Conservation (phyloP, 2,888 invertebrate genomes). For the Drosophila robusta region DNA sequence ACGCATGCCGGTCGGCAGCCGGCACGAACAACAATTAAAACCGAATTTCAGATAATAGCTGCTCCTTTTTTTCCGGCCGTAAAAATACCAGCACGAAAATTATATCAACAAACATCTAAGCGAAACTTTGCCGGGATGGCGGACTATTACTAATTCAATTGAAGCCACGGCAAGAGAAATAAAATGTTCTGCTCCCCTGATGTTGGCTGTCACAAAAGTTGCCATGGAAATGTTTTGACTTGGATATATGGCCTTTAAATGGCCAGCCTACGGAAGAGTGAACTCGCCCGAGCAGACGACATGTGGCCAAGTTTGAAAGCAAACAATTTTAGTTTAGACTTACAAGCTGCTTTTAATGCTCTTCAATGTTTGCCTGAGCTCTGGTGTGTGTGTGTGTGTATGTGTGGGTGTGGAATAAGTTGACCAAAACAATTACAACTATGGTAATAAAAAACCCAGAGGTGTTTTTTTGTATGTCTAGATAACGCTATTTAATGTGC, state of each 20-base stretch:
- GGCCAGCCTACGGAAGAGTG: constrained; percentile 4
- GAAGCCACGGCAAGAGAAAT: constrained; percentile 12
- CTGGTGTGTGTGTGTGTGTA: neutral
- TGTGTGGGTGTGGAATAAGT: neutral
- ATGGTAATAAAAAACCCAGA: neutral
- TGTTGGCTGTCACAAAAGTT: constrained; percentile 46
- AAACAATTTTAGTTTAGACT: constrained; percentile 7
- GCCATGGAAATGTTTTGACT: constrained; percentile 37
- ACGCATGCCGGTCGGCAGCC: constrained; percentile 27
- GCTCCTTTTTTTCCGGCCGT: constrained; percentile 9
- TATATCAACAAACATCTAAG: constrained; percentile 33
- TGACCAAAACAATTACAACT: neutral
- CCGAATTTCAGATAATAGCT: constrained; percentile 1
- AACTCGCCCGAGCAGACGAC: neutral
- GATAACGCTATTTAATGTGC: neutral
- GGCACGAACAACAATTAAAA: constrained; percentile 44
- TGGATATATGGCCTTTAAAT: constrained; percentile 37
- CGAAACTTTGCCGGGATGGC: constrained; percentile 28
- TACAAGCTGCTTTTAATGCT: constrained; percentile 1
- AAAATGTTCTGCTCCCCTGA: neutral
- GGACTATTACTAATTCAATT: constrained; percentile 36
- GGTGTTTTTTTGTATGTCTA: neutral
- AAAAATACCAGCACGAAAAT: constrained; percentile 43
- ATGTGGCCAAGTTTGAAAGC: constrained; percentile 11
- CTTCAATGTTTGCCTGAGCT: neutral